These are phyloP conservation scores for Bellardia pandia DNA, from an alignment of 2,888 invertebrate species.

Conservation along the genomic window DNA sequence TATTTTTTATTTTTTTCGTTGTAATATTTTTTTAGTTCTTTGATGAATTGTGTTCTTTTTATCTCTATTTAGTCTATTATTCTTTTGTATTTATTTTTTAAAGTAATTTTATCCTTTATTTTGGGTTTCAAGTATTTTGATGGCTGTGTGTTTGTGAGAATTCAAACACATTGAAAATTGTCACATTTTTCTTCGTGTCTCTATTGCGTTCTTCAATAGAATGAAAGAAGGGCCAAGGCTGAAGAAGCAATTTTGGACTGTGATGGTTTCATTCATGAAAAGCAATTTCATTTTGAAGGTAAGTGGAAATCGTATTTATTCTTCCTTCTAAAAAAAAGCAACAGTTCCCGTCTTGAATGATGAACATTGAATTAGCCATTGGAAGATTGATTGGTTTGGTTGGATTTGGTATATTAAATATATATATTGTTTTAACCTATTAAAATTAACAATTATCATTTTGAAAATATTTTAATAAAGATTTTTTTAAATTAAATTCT, in stretches of 20 bases:
- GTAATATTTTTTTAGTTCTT: neutral
- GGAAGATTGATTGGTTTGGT: slow-evolving; percentile 55
- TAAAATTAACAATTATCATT: neutral
- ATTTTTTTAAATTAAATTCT: neutral
- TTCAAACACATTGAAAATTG: slow-evolving; percentile 40
- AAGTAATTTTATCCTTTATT: slow-evolving; percentile 67
- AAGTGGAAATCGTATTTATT: slow-evolving; percentile 31
- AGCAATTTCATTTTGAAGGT: slow-evolving; percentile 1
- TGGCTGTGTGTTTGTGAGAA: slow-evolving; percentile 31
- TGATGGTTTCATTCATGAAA: neutral
- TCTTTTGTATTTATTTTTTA: slow-evolving; percentile 57
- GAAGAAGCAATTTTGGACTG: slow-evolving; percentile 29
- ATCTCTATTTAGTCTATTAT: slow-evolving; percentile 14
- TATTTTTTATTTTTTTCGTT: neutral
- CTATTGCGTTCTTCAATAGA: slow-evolving; percentile 26
- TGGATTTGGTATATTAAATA: slow-evolving; percentile 25
- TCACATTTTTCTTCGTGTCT: slow-evolving; percentile 15
- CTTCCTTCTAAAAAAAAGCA: slow-evolving; percentile 7
- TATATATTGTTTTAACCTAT: neutral
- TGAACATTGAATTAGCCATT: neutral
- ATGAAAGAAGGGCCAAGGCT: slow-evolving; percentile 13
- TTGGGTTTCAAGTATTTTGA: slow-evolving; percentile 68
- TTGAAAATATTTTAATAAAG: slow-evolving; percentile 20
- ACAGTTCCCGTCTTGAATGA: slow-evolving; percentile 1
- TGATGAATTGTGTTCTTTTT: slow-evolving; percentile 18